These are phyloP conservation scores for Peromyscus eremicus DNA, from an alignment of 2,797 vertebrate species.

Conservation along the genomic window DNA sequence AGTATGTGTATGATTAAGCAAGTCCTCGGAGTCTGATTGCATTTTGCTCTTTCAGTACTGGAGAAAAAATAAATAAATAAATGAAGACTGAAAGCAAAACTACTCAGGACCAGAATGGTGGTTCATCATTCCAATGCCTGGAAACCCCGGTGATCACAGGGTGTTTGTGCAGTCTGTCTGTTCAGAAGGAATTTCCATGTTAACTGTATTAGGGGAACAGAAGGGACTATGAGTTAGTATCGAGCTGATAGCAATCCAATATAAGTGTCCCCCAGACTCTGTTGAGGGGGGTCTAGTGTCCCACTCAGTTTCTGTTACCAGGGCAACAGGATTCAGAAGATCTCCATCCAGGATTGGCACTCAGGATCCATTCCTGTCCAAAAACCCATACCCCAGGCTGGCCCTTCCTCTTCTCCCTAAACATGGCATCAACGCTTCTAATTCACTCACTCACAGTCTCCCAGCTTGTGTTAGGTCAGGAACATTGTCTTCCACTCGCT, in stretches of 20 bases:
- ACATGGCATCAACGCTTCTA: accelerated
- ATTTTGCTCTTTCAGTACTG: not conserved
- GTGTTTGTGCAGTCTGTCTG: not conserved
- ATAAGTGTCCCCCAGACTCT: not conserved
- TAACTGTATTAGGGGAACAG: not conserved
- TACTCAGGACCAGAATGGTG: not conserved
- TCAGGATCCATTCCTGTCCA: accelerated
- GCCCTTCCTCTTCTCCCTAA: not conserved
- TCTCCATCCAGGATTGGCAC: not conserved
- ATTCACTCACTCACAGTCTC: not conserved
- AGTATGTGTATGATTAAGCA: not conserved
- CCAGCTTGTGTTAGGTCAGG: not conserved
- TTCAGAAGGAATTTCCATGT: not conserved
- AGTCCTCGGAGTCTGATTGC: not conserved
- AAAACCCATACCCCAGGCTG: accelerated
- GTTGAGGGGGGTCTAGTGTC: accelerated
- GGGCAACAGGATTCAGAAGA: too few relatives aligned
- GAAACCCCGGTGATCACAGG: not conserved
- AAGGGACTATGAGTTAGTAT: not conserved
- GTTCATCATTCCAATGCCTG: too few relatives aligned
- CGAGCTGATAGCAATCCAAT: not conserved
- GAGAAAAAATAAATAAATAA: not conserved
- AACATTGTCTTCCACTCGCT: not conserved
- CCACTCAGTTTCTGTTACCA: too few relatives aligned
- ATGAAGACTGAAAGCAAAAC: not conserved